Percentiles rank a stretch among this genome's conserved stretches.
phyloP scores from a whole-genome alignment of 2,113 vertebrate genomes.

The Hystrix cristata region DNA sequence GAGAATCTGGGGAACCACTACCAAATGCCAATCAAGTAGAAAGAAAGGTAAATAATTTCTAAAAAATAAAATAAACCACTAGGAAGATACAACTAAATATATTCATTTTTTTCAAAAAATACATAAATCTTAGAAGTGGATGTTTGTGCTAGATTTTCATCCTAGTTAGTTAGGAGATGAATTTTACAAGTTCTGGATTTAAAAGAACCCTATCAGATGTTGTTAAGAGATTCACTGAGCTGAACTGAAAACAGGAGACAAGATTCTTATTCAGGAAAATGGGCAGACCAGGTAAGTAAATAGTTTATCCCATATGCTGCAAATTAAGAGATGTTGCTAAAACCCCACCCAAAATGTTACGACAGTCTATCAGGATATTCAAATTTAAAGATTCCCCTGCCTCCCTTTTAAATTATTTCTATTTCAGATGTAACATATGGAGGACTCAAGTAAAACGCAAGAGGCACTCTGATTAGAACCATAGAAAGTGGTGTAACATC shows the following conservation, averaged over 20 bases:
- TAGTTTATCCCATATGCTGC: not conserved
- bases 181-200: conserved; percentile 43
- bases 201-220: conserved; percentile 58
- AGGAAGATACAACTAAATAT: conserved; percentile 24
- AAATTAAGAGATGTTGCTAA: conserved; percentile 51
- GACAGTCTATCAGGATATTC: conserved; percentile 6
- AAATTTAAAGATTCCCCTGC: not conserved
- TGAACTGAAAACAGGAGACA: conserved; percentile 49
- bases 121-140: not conserved
- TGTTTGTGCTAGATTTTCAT: conserved; percentile 36
- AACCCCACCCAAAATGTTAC: not conserved
- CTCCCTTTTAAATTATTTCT: conserved; percentile 50
- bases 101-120: conserved; percentile 50
- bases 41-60: conserved; percentile 47
- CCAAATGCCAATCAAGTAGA: conserved; percentile 34
- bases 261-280: conserved; percentile 55
- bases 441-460: conserved; percentile 28
- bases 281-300: conserved; percentile 50
- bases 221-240: conserved; percentile 53
- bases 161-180: conserved; percentile 35
- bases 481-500: conserved; percentile 3
- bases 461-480: conserved; percentile 49
- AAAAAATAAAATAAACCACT: conserved; percentile 34
- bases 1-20: not conserved
- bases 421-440: conserved; percentile 13